phyloP scores from a whole-genome alignment of 2,797 vertebrate genomes.

The Oreochromis grahami region DNA sequence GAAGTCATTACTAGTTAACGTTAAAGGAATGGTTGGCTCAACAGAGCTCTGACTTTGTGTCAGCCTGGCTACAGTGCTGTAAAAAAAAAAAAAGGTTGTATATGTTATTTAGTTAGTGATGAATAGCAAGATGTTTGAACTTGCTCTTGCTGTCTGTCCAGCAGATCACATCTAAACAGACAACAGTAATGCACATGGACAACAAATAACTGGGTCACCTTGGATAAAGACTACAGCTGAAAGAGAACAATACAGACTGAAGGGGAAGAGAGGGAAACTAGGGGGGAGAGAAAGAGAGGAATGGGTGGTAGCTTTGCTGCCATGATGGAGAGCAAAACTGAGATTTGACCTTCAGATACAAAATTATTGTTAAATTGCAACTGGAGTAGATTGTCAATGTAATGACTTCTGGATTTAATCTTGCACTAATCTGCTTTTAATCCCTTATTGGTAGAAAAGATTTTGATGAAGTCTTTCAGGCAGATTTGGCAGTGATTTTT shows the following conservation, averaged over 20 bases:
- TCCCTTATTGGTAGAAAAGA: neutral
- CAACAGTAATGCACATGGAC: neutral
- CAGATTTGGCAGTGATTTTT: neutral
- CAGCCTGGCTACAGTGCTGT: neutral
- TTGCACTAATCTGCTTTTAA: conserved; percentile 22
- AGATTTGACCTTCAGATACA: conserved; percentile 8
- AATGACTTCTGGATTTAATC: conserved; percentile 25
- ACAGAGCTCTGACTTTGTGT: neutral
- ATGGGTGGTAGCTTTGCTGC: neutral
- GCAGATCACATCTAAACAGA: neutral
- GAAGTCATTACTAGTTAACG: neutral
- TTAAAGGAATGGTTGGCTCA: neutral
- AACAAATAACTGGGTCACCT: neutral
- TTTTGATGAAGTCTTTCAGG: neutral
- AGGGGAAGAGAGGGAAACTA: neutral
- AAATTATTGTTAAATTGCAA: conserved; percentile 12
- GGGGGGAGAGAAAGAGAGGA: neutral
- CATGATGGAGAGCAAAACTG: neutral
- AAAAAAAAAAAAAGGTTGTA: neutral
- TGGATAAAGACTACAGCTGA: neutral
- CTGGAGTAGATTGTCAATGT: conserved; percentile 1
- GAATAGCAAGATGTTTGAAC: neutral
- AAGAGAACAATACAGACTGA: neutral
- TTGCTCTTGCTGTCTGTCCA: neutral
- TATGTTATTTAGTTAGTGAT: neutral